A percentile compares a stretch with the other conserved stretches of the same genome.
phyloP scores from a whole-genome alignment of 2,888 invertebrate species.

The Neria commutata region DNA sequence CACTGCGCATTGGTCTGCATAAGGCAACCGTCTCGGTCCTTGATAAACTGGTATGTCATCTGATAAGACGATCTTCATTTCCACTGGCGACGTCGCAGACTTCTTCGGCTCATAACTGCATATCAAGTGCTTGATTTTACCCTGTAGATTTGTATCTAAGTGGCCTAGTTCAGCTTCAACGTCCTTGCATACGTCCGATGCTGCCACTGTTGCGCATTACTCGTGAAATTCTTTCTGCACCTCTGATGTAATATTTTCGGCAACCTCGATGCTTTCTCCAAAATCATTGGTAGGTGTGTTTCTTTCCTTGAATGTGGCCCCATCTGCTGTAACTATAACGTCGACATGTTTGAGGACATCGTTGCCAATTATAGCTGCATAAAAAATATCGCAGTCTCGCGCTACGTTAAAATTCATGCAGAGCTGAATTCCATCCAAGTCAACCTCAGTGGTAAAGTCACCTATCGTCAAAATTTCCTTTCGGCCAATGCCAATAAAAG shows the following conservation, averaged over 20 bases:
- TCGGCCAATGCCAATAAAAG: constrained; percentile 10
- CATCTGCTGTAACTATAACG: background rate
- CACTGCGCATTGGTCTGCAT: constrained; percentile 9
- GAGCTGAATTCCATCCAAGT: constrained; percentile 6
- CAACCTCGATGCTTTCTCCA: too few relatives aligned
- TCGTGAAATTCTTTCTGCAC: too few relatives aligned
- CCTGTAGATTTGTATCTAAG: too few relatives aligned
- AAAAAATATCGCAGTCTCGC: constrained; percentile 5
- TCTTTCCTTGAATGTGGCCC: background rate
- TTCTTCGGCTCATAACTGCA: background rate
- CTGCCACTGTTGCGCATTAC: too few relatives aligned
- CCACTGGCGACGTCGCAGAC: background rate
- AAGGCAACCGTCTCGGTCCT: constrained; percentile 13
- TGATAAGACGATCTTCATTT: constrained; percentile 15
- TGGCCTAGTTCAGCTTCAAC: too few relatives aligned
- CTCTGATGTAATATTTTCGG: too few relatives aligned
- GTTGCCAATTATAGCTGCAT: constrained; percentile 20
- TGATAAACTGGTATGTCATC: constrained; percentile 26
- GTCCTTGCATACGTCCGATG: too few relatives aligned
- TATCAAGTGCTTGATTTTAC: background rate
- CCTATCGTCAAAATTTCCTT: constrained; percentile 2
- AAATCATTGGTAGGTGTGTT: too few relatives aligned
- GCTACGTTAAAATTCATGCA: constrained; percentile 14
- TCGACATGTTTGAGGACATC: constrained; percentile 11
- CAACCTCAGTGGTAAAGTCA: background rate